Base-by-base conservation (phyloP, 2,113 vertebrate genomes). In the Sander lucioperca region DNA sequence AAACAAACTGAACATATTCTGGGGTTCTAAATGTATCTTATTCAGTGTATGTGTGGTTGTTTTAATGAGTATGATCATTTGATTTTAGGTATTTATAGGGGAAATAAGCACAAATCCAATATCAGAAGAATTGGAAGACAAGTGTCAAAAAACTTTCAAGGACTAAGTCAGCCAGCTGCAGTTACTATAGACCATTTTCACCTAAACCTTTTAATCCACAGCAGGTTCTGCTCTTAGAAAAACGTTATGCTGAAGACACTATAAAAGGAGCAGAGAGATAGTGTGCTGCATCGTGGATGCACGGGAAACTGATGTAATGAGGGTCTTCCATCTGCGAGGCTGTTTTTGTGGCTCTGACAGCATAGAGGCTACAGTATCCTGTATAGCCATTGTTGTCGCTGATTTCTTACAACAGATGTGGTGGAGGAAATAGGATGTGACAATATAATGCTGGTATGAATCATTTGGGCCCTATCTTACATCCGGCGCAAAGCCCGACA, bases 371-470 rank as follows among this genome's bases (percentile, higher is more conserved):
- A 14, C 69, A 21, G 78, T 65, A 88, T 93, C 91, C 92, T 88
- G 89, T 51, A 30, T 0, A n/a, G 58, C 78, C 72, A 91, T 93
- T 93, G 93, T 94, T 88, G 68, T 39, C 85, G 83, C 58, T 27
- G 58, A 56, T 56, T 0, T 33, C 48, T 77, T 59, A 61, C 70
- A 63, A 54, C 85, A 86, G 85, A 88, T 90, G 86, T 88, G 69
- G 72, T 33, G 77, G 79, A 83, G 89, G 90, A 89, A 93, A 85
- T 50, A 84, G 91, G 89, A 93, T 78, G 84, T 91, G 89, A 90
- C 66, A 59, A 58, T 71, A 75, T 45, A 79, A 88, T 79, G 79
- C 58, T 51, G 62, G 65, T 75, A 83, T 61, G 1, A 77, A 80
- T 82, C 80, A 50, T 82, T 65, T 43, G 9, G 39, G 39, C 39